Base-by-base conservation (phyloP, 1,140 invertebrate genomes). In the Drosophila quadrilineata region DNA sequence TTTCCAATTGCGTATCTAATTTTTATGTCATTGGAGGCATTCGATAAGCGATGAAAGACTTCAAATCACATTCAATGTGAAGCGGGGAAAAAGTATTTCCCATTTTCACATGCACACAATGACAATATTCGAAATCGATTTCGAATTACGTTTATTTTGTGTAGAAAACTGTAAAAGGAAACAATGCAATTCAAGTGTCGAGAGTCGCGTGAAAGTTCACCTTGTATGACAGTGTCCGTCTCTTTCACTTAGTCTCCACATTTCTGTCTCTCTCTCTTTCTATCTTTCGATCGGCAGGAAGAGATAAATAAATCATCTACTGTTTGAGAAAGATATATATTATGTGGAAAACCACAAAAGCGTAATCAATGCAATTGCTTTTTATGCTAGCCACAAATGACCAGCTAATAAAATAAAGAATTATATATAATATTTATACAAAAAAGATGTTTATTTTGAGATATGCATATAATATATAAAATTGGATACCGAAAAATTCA, bases 111-210 rank as follows among this genome's bases (percentile, higher is more conserved):
- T n/a, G n/a, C n/a, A 50, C 36, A 62, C 67, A 54, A 36, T 56
- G 62, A 33, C 26, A 75, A 58, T n/a, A n/a, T n/a, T 60, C 54
- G 68, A 82, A 82, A 82, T 75, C 76, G 57, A 79, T 80, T 80
- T 67, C 53, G 41, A 80, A 79, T 79, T 71, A 67, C 60, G 72
- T 79, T 53, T 60, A 53, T 56, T 53, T 67, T 60, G 36, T 19
- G 22, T 53, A 75, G 41, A 26, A 66, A 77, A 65, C 75, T 79
- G 64, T 53, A 79, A 79, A 76, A 58, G 68, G 72, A 72, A 59
- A 70, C 58, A 72, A 65, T 60, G 53, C 48, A 46, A 60, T 57
- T 49, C 36, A 29, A n/a, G 41, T 14, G 3, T 45, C 24, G 57
- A 50, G 45, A 28, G 33, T 22, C 43, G 69, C 72, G 76, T 69